phyloP scores from a whole-genome alignment of 2,797 vertebrate species.

The Phoxinus dragarum region DNA sequence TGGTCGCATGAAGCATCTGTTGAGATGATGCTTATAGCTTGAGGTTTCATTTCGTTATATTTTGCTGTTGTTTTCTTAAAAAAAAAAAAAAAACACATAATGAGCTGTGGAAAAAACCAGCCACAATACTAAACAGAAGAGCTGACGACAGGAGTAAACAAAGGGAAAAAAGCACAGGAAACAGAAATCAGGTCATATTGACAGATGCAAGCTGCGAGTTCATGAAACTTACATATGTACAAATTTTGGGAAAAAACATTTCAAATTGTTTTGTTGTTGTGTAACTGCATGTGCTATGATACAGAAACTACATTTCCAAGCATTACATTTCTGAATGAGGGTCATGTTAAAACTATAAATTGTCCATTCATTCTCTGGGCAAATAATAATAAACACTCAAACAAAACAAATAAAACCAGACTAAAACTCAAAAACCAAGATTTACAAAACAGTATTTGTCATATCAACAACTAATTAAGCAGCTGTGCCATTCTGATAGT shows the following conservation, averaged over 20 bases:
- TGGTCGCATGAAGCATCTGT: slow-evolving; percentile 23
- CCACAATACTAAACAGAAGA: slow-evolving; percentile 36
- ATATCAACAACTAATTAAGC: slow-evolving; percentile 13
- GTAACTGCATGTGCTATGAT: not conserved
- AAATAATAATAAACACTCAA: slow-evolving; percentile 32
- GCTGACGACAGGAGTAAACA: slow-evolving; percentile 50
- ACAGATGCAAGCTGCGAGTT: slow-evolving; percentile 62
- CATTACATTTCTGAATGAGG: not conserved
- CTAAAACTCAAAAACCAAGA: slow-evolving; percentile 35
- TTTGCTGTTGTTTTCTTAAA: slow-evolving; percentile 14
- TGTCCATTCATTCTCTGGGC: slow-evolving; percentile 2
- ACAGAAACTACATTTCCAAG: slow-evolving; percentile 12
- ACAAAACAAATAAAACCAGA: slow-evolving; percentile 42
- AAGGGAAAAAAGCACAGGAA: slow-evolving; percentile 52
- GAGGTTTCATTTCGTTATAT: slow-evolving; percentile 33
- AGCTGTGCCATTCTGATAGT: slow-evolving; percentile 21
- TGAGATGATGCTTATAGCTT: slow-evolving; percentile 37
- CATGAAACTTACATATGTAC: slow-evolving; percentile 67
- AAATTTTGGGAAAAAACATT: slow-evolving; percentile 40
- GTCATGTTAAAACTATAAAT: not conserved
- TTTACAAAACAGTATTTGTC: slow-evolving; percentile 11
- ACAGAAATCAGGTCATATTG: slow-evolving; percentile 22
- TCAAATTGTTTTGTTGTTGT: not conserved
- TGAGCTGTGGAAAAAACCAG: slow-evolving; percentile 42
- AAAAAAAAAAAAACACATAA: slow-evolving; percentile 11